phyloP scores from a whole-genome alignment of 2,797 vertebrate species.

The Labroides dimidiatus region DNA sequence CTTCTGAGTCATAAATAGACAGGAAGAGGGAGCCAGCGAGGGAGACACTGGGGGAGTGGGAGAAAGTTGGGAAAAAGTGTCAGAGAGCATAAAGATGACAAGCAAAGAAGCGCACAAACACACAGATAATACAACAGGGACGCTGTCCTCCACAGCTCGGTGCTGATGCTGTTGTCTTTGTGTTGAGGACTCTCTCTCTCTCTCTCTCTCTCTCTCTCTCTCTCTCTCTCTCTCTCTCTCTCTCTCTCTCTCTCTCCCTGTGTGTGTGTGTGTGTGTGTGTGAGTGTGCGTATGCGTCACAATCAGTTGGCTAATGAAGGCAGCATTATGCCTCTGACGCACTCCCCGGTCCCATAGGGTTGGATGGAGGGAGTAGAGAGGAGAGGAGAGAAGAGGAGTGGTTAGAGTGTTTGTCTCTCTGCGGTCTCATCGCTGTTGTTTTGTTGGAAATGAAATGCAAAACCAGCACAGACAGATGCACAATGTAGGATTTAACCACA shows the following conservation, averaged over 20 bases:
- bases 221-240: no score
- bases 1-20: conserved; percentile 73
- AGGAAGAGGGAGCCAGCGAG: conserved; percentile 40
- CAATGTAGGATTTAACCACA: neutral
- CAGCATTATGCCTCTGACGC: conserved; percentile 74
- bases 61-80: conserved; percentile 33
- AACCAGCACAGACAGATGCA: neutral
- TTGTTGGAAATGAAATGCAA: conserved; percentile 39
- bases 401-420: conserved; percentile 30
- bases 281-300: conserved; percentile 53
- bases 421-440: conserved; percentile 21
- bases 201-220: no score
- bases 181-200: no score
- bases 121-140: conserved; percentile 23
- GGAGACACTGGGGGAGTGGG: conserved; percentile 1
- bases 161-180: conserved; percentile 48
- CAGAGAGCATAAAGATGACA: conserved; percentile 33
- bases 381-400: conserved; percentile 31
- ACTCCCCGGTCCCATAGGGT: conserved; percentile 69
- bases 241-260: no score
- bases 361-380: conserved; percentile 55
- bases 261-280: conserved; percentile 22
- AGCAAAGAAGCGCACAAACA: conserved; percentile 1
- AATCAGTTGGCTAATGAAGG: conserved; percentile 72
- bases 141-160: conserved; percentile 44